Conservation (phyloP, 2,888 invertebrate genomes). For the Dolomedes plantarius region DNA sequence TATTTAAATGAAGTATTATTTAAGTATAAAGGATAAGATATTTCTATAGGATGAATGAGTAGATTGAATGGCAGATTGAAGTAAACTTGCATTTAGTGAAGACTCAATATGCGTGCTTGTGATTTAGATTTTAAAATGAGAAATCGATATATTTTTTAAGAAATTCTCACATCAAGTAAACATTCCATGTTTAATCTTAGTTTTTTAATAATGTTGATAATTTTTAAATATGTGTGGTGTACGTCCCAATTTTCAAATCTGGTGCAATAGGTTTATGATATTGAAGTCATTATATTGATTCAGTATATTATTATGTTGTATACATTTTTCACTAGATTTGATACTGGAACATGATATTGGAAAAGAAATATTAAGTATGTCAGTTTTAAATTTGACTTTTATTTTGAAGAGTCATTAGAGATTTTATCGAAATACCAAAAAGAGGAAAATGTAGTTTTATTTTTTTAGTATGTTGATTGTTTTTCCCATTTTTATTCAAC, state of each 20-base stretch:
- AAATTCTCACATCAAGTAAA: constrained; percentile 40
- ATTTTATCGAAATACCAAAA: constrained; percentile 3
- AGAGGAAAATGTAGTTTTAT: background rate
- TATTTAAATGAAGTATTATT: constrained; percentile 59
- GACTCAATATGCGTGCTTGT: constrained; percentile 39
- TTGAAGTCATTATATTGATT: constrained; percentile 5
- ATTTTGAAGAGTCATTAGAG: background rate
- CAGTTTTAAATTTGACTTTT: background rate
- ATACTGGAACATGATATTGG: background rate
- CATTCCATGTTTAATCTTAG: constrained; percentile 53
- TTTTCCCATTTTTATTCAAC: background rate
- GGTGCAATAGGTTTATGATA: constrained; percentile 24
- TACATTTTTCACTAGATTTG: constrained; percentile 8
- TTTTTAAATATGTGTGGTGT: constrained; percentile 31
- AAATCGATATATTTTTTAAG: constrained; percentile 56
- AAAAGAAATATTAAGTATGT: background rate
- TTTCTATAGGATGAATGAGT: constrained; percentile 52
- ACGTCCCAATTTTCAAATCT: constrained; percentile 16
- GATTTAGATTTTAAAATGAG: constrained; percentile 49
- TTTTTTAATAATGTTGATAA: constrained; percentile 36
- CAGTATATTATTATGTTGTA: background rate
- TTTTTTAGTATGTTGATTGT: constrained; percentile 28
- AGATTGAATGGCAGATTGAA: background rate
- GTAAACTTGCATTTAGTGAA: constrained; percentile 32
- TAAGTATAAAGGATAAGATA: constrained; percentile 40